A percentile compares a stretch with the other conserved stretches of the same genome.
These are phyloP conservation scores for Anolis apletophallus DNA, from an alignment of 2,797 vertebrate species.

Conservation along the genomic window DNA sequence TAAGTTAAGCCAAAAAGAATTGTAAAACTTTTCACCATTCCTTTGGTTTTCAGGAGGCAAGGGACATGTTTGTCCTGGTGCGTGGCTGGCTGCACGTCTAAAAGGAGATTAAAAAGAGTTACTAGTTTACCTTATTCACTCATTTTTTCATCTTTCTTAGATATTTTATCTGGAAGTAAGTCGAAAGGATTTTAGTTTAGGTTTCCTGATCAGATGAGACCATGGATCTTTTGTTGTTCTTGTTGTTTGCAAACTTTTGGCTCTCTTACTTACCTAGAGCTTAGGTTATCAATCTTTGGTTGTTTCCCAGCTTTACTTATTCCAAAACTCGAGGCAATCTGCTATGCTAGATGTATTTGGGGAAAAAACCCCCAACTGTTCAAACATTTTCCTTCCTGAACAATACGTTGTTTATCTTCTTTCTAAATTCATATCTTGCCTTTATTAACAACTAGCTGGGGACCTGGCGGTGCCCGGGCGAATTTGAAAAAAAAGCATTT, in stretches of 20 bases:
- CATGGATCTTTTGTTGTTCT: neutral
- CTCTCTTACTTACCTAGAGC: neutral
- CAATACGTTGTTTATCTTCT: neutral
- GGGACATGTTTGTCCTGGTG: neutral
- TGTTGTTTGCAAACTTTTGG: neutral
- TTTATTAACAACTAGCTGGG: neutral
- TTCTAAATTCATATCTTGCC: neutral
- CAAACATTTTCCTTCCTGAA: neutral
- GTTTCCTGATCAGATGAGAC: neutral
- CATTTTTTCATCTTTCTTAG: neutral
- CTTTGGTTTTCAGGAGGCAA: neutral
- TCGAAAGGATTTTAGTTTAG: neutral
- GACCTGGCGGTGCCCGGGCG: too few species aligned
- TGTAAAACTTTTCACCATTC: too few species aligned
- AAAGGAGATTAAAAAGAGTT: neutral
- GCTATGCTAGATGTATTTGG: neutral
- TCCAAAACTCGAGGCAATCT: neutral
- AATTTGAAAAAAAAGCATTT: too few species aligned
- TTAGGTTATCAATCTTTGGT: neutral
- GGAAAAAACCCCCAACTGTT: neutral
- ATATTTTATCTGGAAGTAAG: neutral
- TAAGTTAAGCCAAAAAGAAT: neutral
- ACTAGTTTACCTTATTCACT: too few species aligned
- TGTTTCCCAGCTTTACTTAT: conserved; percentile 4
- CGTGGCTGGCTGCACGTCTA: neutral